These are phyloP conservation scores for Ischnus inquisitorius DNA, from an alignment of 2,888 invertebrate species.

Conservation along the genomic window DNA sequence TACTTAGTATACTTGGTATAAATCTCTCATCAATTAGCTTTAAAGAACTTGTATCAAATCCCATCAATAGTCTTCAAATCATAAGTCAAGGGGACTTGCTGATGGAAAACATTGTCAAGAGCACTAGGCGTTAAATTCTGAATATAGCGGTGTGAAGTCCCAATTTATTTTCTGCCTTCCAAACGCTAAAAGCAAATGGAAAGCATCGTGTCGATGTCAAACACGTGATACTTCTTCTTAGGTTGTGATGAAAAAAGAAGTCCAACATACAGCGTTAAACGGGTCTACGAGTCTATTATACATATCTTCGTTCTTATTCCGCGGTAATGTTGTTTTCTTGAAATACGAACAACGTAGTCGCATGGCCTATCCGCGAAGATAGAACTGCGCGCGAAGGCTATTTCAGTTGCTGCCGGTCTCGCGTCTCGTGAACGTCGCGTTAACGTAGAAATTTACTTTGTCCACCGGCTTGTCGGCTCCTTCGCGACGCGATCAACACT, in stretches of 20 bases:
- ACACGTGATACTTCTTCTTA: neutral
- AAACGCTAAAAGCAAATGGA: neutral
- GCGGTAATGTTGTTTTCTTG: constrained; percentile 51
- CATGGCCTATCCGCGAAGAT: constrained; percentile 66
- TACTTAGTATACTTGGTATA: too few species aligned
- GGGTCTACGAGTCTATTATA: neutral
- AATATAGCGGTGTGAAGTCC: neutral
- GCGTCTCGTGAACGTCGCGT: constrained; percentile 78
- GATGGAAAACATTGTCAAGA: neutral
- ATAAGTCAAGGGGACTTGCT: too few species aligned
- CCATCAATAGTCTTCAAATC: too few species aligned
- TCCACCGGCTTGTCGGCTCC: constrained; percentile 9
- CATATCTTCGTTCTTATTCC: neutral
- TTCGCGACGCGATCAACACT: neutral
- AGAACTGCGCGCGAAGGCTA: constrained; percentile 77
- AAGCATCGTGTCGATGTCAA: neutral
- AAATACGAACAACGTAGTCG: constrained; percentile 58
- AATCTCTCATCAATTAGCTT: too few species aligned
- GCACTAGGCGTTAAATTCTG: too few species aligned
- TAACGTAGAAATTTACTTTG: constrained; percentile 47
- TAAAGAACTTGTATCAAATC: too few species aligned
- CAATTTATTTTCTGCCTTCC: neutral
- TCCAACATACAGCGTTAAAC: neutral
- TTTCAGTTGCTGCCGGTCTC: constrained; percentile 83
- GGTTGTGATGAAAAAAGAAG: neutral